A percentile compares a stretch with the other conserved stretches of the same genome.
Evolutionary conservation across 64 coral and sea anemone species (phyloP).

Genomic region (Pocillopora damicornis): DNA sequence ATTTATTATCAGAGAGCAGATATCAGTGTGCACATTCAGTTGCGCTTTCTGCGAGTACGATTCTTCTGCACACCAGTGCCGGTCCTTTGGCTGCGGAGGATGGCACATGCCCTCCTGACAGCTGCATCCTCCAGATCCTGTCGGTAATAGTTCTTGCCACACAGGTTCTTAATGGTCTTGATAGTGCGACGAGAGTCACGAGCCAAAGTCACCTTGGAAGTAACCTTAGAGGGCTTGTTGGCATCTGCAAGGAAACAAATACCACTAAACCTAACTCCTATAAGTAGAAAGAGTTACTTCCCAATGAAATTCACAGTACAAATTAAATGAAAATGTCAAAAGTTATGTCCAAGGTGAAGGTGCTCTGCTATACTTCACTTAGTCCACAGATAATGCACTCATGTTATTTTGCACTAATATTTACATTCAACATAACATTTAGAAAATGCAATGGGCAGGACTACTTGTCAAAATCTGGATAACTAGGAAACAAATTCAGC

Average conservation of each 20-base stretch:
- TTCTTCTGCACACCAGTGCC: conserved; percentile 86
- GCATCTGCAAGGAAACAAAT: conserved; percentile 39
- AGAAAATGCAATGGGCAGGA: too few species aligned
- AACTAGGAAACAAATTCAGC: too few species aligned
- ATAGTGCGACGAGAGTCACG: conserved; percentile 67
- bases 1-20: conserved; percentile 11
- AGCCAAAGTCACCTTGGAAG: conserved; percentile 53
- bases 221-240: conserved; percentile 69
- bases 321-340: too few species aligned
- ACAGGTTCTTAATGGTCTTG: conserved; percentile 71
- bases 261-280: background rate
- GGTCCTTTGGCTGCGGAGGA: conserved; percentile 90
- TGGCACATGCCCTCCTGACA: conserved; percentile 69
- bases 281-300: background rate
- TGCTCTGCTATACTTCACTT: too few species aligned
- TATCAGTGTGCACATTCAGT: conserved; percentile 25
- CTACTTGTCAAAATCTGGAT: too few species aligned
- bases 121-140: conserved; percentile 82
- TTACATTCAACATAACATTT: too few species aligned
- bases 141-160: conserved; percentile 80
- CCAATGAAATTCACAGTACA: too few species aligned
- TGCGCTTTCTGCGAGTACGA: conserved; percentile 91
- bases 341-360: too few species aligned
- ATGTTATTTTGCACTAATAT: too few species aligned
- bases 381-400: too few species aligned